These are phyloP conservation scores for Micrastur ruficollis DNA, from an alignment of 2,797 vertebrate species.

Conservation along the genomic window DNA sequence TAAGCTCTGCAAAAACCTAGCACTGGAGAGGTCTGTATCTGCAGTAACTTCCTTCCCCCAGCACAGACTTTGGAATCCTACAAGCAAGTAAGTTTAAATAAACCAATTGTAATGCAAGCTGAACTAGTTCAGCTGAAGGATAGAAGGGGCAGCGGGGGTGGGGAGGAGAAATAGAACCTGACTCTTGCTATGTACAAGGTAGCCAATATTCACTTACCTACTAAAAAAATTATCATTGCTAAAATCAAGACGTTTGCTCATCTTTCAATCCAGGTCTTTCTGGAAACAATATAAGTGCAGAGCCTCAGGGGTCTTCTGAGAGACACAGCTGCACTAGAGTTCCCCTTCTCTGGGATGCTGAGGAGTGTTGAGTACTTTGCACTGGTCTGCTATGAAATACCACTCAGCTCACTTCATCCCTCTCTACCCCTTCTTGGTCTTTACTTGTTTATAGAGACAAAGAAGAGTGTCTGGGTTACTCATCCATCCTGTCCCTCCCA, in stretches of 20 bases:
- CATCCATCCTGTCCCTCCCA: background rate
- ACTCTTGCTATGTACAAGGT: background rate
- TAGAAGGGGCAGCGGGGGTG: accelerated
- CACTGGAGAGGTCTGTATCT: background rate
- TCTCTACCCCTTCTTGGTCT: background rate
- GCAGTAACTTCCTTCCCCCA: background rate
- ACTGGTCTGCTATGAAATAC: background rate
- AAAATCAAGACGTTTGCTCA: background rate
- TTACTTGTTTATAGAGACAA: background rate
- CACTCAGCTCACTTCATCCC: background rate
- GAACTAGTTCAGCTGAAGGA: background rate
- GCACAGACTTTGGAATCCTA: background rate
- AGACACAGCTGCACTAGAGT: background rate
- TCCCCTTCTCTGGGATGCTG: background rate
- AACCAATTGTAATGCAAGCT: background rate
- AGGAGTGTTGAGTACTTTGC: background rate
- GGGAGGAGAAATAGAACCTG: background rate
- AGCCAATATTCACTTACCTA: background rate
- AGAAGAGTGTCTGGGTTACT: background rate
- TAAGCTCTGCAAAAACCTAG: background rate
- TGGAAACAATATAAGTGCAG: background rate
- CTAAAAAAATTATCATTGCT: background rate
- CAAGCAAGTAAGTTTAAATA: background rate
- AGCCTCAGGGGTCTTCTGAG: background rate
- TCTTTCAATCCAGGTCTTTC: background rate